Conservation (phyloP, 2,797 vertebrate genomes). For the Limnodromus scolopaceus region DNA sequence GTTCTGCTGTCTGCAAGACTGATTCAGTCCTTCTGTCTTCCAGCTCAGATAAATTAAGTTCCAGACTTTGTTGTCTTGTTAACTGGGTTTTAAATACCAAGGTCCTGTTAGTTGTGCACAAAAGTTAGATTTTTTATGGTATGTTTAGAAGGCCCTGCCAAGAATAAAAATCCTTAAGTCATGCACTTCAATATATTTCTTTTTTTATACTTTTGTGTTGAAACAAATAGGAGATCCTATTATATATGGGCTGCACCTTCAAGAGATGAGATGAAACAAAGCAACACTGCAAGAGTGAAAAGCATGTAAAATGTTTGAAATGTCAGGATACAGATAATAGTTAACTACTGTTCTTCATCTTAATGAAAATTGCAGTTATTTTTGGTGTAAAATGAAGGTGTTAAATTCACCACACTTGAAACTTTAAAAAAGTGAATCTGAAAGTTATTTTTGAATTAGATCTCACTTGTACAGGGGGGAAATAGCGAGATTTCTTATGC, state of each 20-base stretch:
- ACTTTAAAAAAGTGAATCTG: neutral
- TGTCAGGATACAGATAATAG: neutral
- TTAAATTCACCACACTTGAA: neutral
- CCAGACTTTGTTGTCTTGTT: slow-evolving; percentile 13
- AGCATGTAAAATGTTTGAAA: neutral
- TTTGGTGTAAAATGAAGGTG: neutral
- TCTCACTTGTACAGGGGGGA: neutral
- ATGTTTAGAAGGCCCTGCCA: neutral
- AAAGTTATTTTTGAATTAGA: neutral
- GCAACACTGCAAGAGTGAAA: neutral
- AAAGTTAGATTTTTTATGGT: neutral
- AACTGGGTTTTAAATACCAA: slow-evolving; percentile 35
- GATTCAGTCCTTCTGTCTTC: neutral
- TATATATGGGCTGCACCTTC: neutral
- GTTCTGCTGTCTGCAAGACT: neutral
- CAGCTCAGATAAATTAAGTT: neutral
- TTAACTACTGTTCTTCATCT: neutral
- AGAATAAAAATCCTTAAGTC: neutral
- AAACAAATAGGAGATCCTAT: neutral
- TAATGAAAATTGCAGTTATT: neutral
- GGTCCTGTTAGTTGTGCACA: neutral
- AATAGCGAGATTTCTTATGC: neutral
- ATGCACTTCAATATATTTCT: neutral
- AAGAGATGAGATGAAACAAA: neutral
- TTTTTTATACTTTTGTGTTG: neutral